Evolutionary conservation across 92 coral and sea anemone species (phyloP), one percentile per base, ranked within the genome.

Genomic region (Palythoa caribaeorum): DNA sequence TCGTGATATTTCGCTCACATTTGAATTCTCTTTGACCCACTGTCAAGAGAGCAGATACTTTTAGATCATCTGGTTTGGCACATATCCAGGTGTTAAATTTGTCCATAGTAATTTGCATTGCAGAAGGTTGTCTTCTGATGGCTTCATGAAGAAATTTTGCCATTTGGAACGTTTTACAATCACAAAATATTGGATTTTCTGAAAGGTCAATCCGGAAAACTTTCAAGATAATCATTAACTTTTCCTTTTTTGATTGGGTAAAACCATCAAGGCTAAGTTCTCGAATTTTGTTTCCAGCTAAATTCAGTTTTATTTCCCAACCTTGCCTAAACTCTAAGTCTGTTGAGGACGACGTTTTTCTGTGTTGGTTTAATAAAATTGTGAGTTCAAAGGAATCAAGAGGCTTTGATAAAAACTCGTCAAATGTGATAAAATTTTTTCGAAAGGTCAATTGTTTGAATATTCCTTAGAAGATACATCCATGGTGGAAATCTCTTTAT

Each of bases 141-240:
- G 88, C 60, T 0, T 53, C 7, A 68, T 75, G 84, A 5, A 94
- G 76, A 83, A 89, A 68, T 16, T 77, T 90, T 17, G 65, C 59
- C 1, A 89, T 20, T 8, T 10, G 19, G 28, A 92, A n/a, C 15
- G 84, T 83, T 28, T 76, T 66, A 38, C 98, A 92, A 69, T 91
- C 92, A 13, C 98, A 95, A n/a, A 51, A 28, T 0, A 95, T 66
- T 17, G 93, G 94, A 63, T 95, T 95, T 62, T 90, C 90, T 13
- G 88, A 71, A 35, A 95, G 75, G 80, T 88, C 89, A 21, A 95
- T 89, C 59, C 73, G 57, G 75, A 79, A 95, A 48, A 87, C 90
- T 3, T 52, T 51, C 21, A 95, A 55, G 19, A 94, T 69, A 65
- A 76, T 75, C 83, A 73, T 57, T 39, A 95, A 76, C 20, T 74